phyloP scores from a whole-genome alignment of 2,888 invertebrate species.

The Leucoma salicis region DNA sequence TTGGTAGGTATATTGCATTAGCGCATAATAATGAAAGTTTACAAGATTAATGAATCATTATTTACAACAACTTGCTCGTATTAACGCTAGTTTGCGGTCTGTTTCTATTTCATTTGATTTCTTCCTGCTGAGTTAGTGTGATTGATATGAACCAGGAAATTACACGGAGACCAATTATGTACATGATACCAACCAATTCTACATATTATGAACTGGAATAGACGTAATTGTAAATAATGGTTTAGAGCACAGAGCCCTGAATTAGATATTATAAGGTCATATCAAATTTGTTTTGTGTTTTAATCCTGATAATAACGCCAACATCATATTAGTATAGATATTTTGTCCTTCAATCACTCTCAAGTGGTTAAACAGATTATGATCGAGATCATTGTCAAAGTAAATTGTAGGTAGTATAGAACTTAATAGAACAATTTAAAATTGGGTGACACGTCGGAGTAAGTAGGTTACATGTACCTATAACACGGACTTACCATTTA shows the following conservation, averaged over 20 bases:
- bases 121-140: slow-evolving; percentile 29
- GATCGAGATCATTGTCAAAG: too few species aligned
- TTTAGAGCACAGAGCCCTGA: too few species aligned
- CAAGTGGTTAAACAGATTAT: too few species aligned
- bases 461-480: too few species aligned
- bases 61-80: slow-evolving; percentile 14
- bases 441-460: too few species aligned
- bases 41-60: slow-evolving; percentile 26
- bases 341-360: too few species aligned
- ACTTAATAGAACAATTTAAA: too few species aligned
- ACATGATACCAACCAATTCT: slow-evolving; percentile 14
- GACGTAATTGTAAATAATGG: slow-evolving; percentile 4
- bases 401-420: too few species aligned
- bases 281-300: not conserved
- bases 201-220: slow-evolving; percentile 9
- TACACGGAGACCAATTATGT: slow-evolving; percentile 14
- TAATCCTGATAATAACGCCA: too few species aligned
- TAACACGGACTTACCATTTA: too few species aligned
- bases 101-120: slow-evolving; percentile 22
- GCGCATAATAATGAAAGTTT: slow-evolving; percentile 15
- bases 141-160: slow-evolving; percentile 33
- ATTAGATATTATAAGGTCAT: not conserved
- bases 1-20: slow-evolving; percentile 11
- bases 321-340: too few species aligned
- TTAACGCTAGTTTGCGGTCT: slow-evolving; percentile 31